Percentiles rank a stretch among this genome's conserved stretches.
phyloP scores from a whole-genome alignment of 1,140 invertebrate species.

The Phymorhynchus buccinoides region DNA sequence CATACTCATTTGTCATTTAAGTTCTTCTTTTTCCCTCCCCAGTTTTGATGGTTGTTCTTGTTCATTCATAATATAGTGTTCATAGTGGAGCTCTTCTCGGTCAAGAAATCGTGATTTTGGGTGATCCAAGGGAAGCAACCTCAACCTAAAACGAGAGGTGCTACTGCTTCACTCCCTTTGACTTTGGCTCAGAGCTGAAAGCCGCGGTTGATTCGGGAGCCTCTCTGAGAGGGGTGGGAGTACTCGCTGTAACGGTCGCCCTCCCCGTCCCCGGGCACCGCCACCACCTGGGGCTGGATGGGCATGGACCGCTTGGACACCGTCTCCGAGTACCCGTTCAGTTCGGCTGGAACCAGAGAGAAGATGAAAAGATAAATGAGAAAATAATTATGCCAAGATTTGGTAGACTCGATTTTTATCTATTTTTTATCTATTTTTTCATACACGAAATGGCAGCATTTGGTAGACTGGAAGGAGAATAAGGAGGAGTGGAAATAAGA shows the following conservation, averaged over 20 bases:
- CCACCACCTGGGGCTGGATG: slow-evolving; percentile 63
- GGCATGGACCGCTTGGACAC: slow-evolving; percentile 62
- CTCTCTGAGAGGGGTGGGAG: slow-evolving; percentile 54
- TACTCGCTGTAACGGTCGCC: slow-evolving; percentile 58
- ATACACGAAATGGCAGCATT: neutral
- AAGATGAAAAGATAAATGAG: too few relatives aligned
- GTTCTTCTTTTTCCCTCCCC: too few relatives aligned
- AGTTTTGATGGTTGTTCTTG: too few relatives aligned
- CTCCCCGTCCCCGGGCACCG: slow-evolving; percentile 55
- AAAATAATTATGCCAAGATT: too few relatives aligned
- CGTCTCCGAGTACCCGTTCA: slow-evolving; percentile 65
- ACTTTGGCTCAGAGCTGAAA: slow-evolving; percentile 44
- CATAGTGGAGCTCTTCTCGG: neutral
- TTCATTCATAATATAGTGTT: too few relatives aligned
- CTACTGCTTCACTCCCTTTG: too few relatives aligned
- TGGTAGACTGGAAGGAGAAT: neutral
- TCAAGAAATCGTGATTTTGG: neutral
- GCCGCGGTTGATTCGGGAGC: slow-evolving; percentile 28
- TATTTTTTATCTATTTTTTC: too few relatives aligned
- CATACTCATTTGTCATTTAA: too few relatives aligned
- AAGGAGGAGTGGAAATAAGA: neutral
- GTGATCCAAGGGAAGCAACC: slow-evolving; percentile 11
- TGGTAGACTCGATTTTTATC: too few relatives aligned
- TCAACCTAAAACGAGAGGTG: too few relatives aligned
- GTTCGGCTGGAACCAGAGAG: slow-evolving; percentile 55